Evolutionary conservation across 2,113 vertebrate genomes (phyloP).

Genomic region (Gasterosteus nipponicus): DNA sequence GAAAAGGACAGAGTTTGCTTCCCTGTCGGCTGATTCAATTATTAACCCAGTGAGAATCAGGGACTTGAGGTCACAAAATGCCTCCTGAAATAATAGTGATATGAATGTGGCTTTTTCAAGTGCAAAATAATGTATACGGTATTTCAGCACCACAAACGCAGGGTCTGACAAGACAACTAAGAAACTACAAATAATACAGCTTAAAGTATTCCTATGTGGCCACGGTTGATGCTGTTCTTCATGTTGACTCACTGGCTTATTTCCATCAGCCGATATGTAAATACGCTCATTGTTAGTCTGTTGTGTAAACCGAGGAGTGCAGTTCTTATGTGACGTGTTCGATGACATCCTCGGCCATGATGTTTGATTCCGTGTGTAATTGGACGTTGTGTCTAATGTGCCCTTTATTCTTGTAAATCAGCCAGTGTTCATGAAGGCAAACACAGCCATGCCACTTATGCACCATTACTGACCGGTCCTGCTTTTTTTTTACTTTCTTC

Average conservation of each 20-base stretch:
- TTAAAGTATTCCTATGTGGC: neutral
- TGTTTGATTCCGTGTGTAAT: neutral
- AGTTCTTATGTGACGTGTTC: neutral
- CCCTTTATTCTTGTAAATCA: conserved; percentile 4
- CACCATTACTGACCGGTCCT: conserved; percentile 33
- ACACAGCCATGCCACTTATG: conserved; percentile 25
- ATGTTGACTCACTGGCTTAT: neutral
- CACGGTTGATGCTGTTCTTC: neutral
- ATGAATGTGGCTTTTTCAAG: neutral
- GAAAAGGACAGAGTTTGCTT: neutral
- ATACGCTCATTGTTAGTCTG: neutral
- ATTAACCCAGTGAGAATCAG: neutral
- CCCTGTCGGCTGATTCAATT: neutral
- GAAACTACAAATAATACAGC: neutral
- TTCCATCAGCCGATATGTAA: neutral
- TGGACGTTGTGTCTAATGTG: neutral
- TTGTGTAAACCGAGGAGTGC: neutral
- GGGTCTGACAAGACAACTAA: neutral
- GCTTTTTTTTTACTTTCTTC: neutral
- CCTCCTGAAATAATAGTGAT: neutral
- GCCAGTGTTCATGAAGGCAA: conserved; percentile 7
- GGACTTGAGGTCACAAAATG: neutral
- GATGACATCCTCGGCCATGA: neutral
- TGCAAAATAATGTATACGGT: neutral
- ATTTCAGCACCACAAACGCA: neutral